phyloP scores from a whole-genome alignment of 2,797 vertebrate species.

The Chelmon rostratus region DNA sequence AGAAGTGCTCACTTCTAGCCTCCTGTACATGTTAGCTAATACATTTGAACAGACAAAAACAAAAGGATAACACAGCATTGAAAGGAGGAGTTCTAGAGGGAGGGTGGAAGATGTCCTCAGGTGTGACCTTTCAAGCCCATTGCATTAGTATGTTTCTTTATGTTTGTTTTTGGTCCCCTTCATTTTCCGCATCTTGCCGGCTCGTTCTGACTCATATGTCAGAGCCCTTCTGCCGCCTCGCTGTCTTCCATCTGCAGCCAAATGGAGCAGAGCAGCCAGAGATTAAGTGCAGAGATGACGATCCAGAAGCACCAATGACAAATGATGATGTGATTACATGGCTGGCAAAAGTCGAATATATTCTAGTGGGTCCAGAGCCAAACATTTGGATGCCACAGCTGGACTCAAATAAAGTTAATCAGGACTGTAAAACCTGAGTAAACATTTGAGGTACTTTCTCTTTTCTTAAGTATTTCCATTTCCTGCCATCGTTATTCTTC shows the following conservation, averaged over 20 bases:
- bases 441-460: no score
- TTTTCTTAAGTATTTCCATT: no score
- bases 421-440: neutral
- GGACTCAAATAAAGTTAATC: no score
- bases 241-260: conserved; percentile 11
- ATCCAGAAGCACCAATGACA: conserved; percentile 1
- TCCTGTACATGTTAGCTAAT: neutral
- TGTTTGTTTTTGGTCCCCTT: conserved; percentile 38
- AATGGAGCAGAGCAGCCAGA: conserved; percentile 16
- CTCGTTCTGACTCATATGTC: conserved; percentile 52
- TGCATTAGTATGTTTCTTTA: conserved; percentile 8
- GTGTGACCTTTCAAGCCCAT: conserved; percentile 31
- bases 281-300: neutral
- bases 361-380: neutral
- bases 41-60: neutral
- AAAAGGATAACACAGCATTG: neutral
- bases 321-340: neutral
- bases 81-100: neutral
- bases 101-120: neutral
- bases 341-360: neutral
- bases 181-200: conserved; percentile 22
- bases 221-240: conserved; percentile 19
- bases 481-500: no score
- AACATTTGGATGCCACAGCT: no score
- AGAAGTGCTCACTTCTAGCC: neutral